A percentile compares a stretch with the other conserved stretches of the same genome.
phyloP scores from a whole-genome alignment of 2,888 invertebrate genomes.

The Altica lythri region DNA sequence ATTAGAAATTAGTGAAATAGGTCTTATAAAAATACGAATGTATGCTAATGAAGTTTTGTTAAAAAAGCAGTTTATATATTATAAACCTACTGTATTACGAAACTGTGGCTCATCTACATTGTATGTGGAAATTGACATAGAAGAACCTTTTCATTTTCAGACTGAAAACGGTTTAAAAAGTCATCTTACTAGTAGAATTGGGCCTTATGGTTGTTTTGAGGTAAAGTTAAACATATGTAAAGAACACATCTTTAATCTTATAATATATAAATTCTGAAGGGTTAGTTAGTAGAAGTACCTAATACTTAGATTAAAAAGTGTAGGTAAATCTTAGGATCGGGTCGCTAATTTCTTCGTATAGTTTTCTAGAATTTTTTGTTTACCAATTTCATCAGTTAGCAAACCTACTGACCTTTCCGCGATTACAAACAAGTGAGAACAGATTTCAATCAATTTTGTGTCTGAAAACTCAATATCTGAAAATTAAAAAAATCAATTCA shows the following conservation, averaged over 20 bases:
- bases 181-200: not conserved
- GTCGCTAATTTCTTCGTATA: slow-evolving; percentile 5
- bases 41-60: slow-evolving; percentile 43
- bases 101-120: slow-evolving; percentile 36
- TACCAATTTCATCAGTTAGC: too few relatives aligned
- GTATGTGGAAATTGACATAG: slow-evolving; percentile 9
- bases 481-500: too few relatives aligned
- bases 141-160: slow-evolving; percentile 17
- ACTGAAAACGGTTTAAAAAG: slow-evolving; percentile 4
- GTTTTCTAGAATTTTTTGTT: too few relatives aligned
- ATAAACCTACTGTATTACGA: slow-evolving; percentile 32
- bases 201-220: slow-evolving; percentile 11
- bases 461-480: too few relatives aligned
- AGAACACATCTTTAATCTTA: too few relatives aligned
- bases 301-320: not conserved
- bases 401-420: too few relatives aligned
- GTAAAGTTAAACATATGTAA: too few relatives aligned
- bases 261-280: too few relatives aligned
- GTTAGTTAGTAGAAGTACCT: too few relatives aligned
- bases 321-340: not conserved
- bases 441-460: too few relatives aligned
- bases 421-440: too few relatives aligned
- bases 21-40: slow-evolving; percentile 22
- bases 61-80: slow-evolving; percentile 21
- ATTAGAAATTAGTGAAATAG: slow-evolving; percentile 35